A percentile compares a stretch with the other conserved stretches of the same genome.
Conservation (phyloP, 2,888 invertebrate genomes). For the Nomada hirtipes region DNA sequence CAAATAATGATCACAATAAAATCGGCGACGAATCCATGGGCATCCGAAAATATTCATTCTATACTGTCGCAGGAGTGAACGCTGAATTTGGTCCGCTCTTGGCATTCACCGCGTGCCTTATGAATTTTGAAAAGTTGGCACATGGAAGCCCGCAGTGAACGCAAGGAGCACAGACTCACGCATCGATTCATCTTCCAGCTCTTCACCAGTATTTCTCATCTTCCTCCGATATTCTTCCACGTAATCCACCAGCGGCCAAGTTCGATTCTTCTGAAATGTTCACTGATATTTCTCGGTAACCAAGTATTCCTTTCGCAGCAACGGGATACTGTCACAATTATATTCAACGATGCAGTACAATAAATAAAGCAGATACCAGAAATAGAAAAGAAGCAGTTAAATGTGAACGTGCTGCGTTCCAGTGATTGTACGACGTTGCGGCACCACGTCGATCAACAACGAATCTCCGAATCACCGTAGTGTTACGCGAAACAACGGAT, state of each 20-base stretch:
- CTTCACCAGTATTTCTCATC: not conserved
- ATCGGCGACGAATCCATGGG: not conserved
- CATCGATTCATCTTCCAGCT: conserved; percentile 33
- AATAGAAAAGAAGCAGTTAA: no score
- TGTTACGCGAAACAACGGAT: not conserved
- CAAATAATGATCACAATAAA: not conserved
- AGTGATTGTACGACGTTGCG: no score
- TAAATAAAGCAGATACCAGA: no score
- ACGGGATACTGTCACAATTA: not conserved
- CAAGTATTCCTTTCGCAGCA: not conserved
- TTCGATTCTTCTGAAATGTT: conserved; percentile 23
- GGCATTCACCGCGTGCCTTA: conserved; percentile 99
- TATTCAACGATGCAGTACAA: not conserved
- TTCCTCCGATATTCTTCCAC: not conserved
- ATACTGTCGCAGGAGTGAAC: conserved; percentile 49
- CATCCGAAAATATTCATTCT: not conserved
- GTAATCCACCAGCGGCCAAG: conserved; percentile 16
- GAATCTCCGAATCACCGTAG: no score
- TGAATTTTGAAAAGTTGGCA: conserved; percentile 90
- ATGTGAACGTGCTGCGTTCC: no score
- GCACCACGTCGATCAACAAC: no score
- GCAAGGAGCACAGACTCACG: conserved; percentile 90
- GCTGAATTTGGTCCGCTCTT: conserved; percentile 93
- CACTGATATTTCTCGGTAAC: conserved; percentile 11
- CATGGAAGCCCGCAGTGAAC: conserved; percentile 98